These are phyloP conservation scores for Rhinichthys osculus DNA, from an alignment of 2,797 vertebrate species.

Conservation along the genomic window DNA sequence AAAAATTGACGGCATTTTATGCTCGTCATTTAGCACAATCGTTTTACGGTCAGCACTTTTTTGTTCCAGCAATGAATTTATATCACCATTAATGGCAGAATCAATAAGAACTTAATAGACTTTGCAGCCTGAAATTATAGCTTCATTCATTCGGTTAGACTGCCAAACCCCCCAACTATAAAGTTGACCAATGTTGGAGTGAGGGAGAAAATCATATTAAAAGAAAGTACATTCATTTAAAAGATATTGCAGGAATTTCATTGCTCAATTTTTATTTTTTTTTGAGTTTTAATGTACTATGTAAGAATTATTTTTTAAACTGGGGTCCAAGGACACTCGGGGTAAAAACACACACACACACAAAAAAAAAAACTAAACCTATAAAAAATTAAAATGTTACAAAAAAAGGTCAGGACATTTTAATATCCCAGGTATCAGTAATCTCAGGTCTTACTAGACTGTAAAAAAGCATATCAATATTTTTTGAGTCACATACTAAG, in stretches of 20 bases:
- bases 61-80: slow-evolving; percentile 79
- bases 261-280: neutral
- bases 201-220: slow-evolving; percentile 7
- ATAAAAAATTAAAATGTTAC: no score
- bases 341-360: neutral
- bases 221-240: neutral
- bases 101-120: slow-evolving; percentile 85
- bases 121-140: slow-evolving; percentile 56
- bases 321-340: no score
- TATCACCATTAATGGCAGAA: slow-evolving; percentile 83
- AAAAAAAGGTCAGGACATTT: neutral
- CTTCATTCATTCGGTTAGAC: slow-evolving; percentile 55
- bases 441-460: neutral
- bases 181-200: slow-evolving; percentile 29
- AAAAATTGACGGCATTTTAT: slow-evolving; percentile 69
- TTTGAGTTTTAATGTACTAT: neutral
- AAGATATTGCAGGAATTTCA: neutral
- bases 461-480: neutral
- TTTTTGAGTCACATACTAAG: neutral
- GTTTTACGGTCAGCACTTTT: slow-evolving; percentile 82
- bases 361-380: neutral
- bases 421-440: neutral
- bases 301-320: neutral
- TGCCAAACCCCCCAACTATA: slow-evolving; percentile 30
- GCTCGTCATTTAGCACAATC: slow-evolving; percentile 78